A percentile compares a stretch with the other conserved stretches of the same genome.
These are phyloP conservation scores for Entomobrya multifasciata DNA, from an alignment of 2,888 invertebrate genomes.

Conservation along the genomic window DNA sequence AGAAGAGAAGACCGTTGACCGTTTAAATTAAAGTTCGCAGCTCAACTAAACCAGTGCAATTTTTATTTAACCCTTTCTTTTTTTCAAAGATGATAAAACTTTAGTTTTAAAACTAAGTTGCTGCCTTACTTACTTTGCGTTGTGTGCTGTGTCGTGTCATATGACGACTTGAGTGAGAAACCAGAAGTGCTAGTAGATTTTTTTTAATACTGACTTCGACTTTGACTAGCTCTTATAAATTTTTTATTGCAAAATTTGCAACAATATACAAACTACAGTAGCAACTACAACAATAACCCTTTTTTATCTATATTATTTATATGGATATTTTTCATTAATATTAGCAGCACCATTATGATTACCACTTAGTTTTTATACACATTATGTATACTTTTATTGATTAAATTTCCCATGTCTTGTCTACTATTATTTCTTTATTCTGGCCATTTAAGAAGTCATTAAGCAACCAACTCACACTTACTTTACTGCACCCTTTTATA, in stretches of 20 bases:
- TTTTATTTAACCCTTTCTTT: no score
- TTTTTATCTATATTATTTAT: background rate
- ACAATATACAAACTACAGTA: no score
- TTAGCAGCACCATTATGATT: constrained; percentile 10
- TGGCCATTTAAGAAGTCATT: constrained; percentile 49
- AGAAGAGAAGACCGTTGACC: constrained; percentile 34
- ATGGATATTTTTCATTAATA: constrained; percentile 2
- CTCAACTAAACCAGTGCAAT: background rate
- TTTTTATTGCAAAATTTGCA: background rate
- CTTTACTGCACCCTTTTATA: no score
- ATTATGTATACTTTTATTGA: constrained; percentile 46
- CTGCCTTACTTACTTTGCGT: no score
- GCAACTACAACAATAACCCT: no score
- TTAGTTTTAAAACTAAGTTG: background rate
- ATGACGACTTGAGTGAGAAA: no score
- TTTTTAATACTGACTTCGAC: constrained; percentile 18
- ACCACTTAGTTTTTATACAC: no score
- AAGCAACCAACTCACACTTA: constrained; percentile 12
- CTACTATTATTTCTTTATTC: no score
- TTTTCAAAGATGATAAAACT: background rate
- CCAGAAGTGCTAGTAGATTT: constrained; percentile 39
- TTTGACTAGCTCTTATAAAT: constrained; percentile 10
- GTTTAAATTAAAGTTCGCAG: constrained; percentile 28
- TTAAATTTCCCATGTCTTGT: constrained; percentile 49
- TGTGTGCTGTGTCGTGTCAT: no score